These are phyloP conservation scores for Oreocharis arfaki DNA, from an alignment of 2,113 vertebrate genomes.

Conservation along the genomic window DNA sequence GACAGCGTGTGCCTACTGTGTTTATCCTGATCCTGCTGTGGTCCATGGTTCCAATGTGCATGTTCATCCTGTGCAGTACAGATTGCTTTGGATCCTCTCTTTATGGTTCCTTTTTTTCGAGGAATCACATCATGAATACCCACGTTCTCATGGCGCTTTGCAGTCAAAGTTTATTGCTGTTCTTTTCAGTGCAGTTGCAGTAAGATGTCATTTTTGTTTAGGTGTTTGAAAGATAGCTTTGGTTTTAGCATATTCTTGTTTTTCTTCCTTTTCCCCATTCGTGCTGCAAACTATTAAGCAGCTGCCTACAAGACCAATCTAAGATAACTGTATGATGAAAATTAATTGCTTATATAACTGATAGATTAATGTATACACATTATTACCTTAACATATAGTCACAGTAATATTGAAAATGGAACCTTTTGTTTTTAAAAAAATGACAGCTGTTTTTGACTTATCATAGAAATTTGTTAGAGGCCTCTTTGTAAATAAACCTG, in stretches of 20 bases:
- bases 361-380: neutral
- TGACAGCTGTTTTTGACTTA: neutral
- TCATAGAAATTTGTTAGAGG: fast-evolving
- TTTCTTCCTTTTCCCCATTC: neutral
- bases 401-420: neutral
- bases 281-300: neutral
- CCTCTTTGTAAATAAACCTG: neutral
- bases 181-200: neutral
- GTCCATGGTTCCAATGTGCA: neutral
- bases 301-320: neutral
- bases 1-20: neutral
- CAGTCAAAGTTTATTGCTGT: neutral
- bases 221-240: neutral
- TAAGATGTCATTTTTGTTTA: neutral
- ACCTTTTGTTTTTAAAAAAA: neutral
- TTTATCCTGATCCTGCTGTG: neutral
- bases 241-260: neutral
- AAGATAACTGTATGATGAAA: neutral
- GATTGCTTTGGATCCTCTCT: neutral
- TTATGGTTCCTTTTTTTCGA: neutral
- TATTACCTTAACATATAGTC: neutral
- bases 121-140: neutral
- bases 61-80: fast-evolving
- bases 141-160: fast-evolving
- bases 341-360: neutral